Evolutionary conservation across 2,797 vertebrate genomes (phyloP).

Genomic region (Luscinia megarhynchos): DNA sequence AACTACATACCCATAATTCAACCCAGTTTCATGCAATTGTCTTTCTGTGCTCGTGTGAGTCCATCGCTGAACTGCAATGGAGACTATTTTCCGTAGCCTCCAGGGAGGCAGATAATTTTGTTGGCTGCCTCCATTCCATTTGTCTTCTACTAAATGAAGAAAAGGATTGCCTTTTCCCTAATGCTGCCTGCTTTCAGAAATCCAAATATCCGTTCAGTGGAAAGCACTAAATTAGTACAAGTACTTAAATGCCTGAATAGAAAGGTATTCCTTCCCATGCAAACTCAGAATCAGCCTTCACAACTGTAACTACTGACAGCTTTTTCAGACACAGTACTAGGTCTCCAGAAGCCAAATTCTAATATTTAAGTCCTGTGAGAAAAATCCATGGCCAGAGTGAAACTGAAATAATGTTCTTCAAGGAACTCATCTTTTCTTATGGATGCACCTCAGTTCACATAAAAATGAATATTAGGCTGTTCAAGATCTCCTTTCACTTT

Average conservation of each 20-base stretch:
- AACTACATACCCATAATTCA: constrained; percentile 51
- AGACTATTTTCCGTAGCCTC: constrained; percentile 48
- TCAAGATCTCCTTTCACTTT: not conserved
- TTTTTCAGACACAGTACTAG: not conserved
- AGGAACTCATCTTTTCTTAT: not conserved
- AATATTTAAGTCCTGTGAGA: not conserved
- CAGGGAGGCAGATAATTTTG: constrained; percentile 46
- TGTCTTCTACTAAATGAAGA: not conserved
- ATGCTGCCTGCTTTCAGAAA: not conserved
- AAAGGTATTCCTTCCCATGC: not conserved
- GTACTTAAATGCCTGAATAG: not conserved
- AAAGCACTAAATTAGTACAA: constrained; percentile 7
- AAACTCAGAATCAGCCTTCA: not conserved
- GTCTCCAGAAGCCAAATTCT: not conserved
- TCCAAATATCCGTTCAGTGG: not conserved
- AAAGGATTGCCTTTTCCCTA: not conserved
- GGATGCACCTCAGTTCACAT: rapidly evolving
- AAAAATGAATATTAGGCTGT: not conserved
- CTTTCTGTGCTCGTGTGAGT: constrained; percentile 32
- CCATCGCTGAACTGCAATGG: constrained; percentile 10
- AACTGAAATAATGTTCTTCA: not conserved
- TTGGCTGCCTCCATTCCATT: not conserved
- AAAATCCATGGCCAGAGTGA: rapidly evolving
- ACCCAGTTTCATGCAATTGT: constrained; percentile 36
- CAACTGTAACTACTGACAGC: not conserved